Percentiles rank a stretch among this genome's conserved stretches.
These are phyloP conservation scores for Reinhardtius hippoglossoides DNA, from an alignment of 2,113 vertebrate genomes.

Conservation along the genomic window DNA sequence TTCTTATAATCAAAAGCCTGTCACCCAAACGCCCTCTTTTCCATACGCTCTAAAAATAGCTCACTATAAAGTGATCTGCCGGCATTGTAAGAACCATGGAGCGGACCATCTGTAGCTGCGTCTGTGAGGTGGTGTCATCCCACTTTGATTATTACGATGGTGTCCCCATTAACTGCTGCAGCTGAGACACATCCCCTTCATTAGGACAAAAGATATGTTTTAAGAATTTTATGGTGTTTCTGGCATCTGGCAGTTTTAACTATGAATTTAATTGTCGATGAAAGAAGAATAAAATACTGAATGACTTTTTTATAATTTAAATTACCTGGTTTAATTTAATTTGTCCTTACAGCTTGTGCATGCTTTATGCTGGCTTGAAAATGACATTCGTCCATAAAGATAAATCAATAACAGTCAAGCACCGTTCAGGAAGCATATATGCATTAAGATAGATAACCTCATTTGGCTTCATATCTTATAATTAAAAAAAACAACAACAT, in stretches of 20 bases:
- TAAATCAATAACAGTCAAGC: not conserved
- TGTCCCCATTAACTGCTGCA: slow-evolving; percentile 57
- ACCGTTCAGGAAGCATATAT: not conserved
- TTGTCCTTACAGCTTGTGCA: slow-evolving; percentile 15
- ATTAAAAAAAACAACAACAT: not conserved
- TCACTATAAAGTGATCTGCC: slow-evolving; percentile 45
- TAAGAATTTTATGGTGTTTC: slow-evolving; percentile 6
- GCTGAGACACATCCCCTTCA: slow-evolving; percentile 40
- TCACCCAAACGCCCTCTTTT: slow-evolving; percentile 52
- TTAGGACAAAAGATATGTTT: slow-evolving; percentile 21
- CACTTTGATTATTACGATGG: slow-evolving; percentile 61
- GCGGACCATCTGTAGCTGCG: slow-evolving; percentile 58
- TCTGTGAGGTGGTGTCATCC: slow-evolving; percentile 51
- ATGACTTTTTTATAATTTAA: slow-evolving; percentile 24
- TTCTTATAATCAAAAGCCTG: slow-evolving; percentile 45
- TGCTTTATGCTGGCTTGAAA: not conserved
- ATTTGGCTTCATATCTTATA: not conserved
- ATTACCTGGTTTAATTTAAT: slow-evolving; percentile 15
- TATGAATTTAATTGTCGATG: not conserved
- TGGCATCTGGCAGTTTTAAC: slow-evolving; percentile 43
- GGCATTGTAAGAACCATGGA: slow-evolving; percentile 45
- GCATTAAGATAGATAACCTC: not conserved
- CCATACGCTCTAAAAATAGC: slow-evolving; percentile 53
- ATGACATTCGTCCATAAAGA: not conserved
- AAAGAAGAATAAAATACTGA: not conserved